Conservation (phyloP, 2,888 invertebrate species). For the Lepidochrysops patricia region DNA sequence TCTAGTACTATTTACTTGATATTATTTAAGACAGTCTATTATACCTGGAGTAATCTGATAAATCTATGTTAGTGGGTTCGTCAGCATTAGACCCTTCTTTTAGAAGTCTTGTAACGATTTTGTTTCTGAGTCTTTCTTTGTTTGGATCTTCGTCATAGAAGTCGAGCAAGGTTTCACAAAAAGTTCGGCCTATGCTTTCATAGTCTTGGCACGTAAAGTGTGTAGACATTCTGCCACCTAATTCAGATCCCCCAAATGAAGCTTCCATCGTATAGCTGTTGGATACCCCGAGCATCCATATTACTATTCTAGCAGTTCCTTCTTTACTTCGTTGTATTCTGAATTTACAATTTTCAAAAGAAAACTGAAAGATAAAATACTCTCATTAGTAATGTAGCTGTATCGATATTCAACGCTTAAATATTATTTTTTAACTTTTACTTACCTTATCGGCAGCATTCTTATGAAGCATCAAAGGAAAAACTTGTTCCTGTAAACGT, state of each 20-base stretch:
- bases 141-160: slow-evolving; percentile 90
- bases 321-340: slow-evolving; percentile 94
- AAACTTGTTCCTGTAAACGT: slow-evolving; percentile 91
- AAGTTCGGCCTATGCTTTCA: slow-evolving; percentile 85
- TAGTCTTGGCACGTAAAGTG: slow-evolving; percentile 85
- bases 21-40: neutral
- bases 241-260: slow-evolving; percentile 91
- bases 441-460: slow-evolving; percentile 90
- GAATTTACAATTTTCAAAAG: slow-evolving; percentile 95
- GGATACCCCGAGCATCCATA: slow-evolving; percentile 95
- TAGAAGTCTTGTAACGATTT: slow-evolving; percentile 85
- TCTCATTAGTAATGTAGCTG: neutral
- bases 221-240: slow-evolving; percentile 86
- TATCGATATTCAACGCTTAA: neutral
- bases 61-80: slow-evolving; percentile 88
- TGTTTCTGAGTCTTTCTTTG: slow-evolving; percentile 85
- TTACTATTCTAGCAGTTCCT: slow-evolving; percentile 94
- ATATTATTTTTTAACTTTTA: neutral
- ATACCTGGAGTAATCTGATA: slow-evolving; percentile 92
- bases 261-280: slow-evolving; percentile 97
- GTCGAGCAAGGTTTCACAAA: slow-evolving; percentile 94
- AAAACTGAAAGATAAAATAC: slow-evolving; percentile 78
- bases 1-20: too few species aligned
- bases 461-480: slow-evolving; percentile 94
- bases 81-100: slow-evolving; percentile 92